Evolutionary conservation across 2,888 invertebrate genomes (phyloP).

Genomic region (Drosophila diplacantha): DNA sequence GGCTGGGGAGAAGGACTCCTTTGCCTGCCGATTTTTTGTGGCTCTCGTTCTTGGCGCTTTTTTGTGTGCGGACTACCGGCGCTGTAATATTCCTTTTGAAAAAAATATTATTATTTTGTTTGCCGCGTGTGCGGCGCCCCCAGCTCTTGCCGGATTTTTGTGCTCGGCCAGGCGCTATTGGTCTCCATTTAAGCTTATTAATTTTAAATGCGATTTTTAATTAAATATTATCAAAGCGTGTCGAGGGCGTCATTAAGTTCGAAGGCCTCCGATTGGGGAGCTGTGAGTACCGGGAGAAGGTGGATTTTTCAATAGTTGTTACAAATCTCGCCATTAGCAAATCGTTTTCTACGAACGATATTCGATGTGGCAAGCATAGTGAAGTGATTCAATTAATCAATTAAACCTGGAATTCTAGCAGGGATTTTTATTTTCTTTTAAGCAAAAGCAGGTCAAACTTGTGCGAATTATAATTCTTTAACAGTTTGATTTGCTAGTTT

Average conservation of each 20-base stretch:
- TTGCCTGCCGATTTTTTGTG: slow-evolving; percentile 6
- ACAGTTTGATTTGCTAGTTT: too few species aligned
- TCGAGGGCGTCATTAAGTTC: slow-evolving; percentile 49
- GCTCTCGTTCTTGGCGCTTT: slow-evolving; percentile 25
- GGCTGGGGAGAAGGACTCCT: slow-evolving; percentile 3
- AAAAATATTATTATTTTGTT: slow-evolving; percentile 46
- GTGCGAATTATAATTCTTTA: neutral
- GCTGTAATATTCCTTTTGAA: slow-evolving; percentile 67
- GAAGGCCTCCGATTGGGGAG: slow-evolving; percentile 16
- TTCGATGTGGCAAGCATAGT: neutral
- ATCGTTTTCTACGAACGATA: slow-evolving; percentile 1
- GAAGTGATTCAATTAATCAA: slow-evolving; percentile 26
- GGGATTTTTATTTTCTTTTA: neutral
- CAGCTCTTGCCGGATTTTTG: slow-evolving; percentile 32
- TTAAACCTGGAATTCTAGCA: neutral
- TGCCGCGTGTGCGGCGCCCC: slow-evolving; percentile 39
- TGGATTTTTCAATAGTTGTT: slow-evolving; percentile 11
- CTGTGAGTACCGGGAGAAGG: neutral
- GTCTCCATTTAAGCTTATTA: slow-evolving; percentile 70
- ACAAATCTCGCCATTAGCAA: slow-evolving; percentile 3
- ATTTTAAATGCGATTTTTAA: slow-evolving; percentile 69
- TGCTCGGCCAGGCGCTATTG: slow-evolving; percentile 60
- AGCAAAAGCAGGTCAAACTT: neutral
- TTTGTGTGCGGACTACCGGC: slow-evolving; percentile 34
- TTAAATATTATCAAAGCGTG: slow-evolving; percentile 65